A percentile compares a stretch with the other conserved stretches of the same genome.
Evolutionary conservation across 2,797 vertebrate genomes (phyloP).

Genomic region (Chelonia mydas): DNA sequence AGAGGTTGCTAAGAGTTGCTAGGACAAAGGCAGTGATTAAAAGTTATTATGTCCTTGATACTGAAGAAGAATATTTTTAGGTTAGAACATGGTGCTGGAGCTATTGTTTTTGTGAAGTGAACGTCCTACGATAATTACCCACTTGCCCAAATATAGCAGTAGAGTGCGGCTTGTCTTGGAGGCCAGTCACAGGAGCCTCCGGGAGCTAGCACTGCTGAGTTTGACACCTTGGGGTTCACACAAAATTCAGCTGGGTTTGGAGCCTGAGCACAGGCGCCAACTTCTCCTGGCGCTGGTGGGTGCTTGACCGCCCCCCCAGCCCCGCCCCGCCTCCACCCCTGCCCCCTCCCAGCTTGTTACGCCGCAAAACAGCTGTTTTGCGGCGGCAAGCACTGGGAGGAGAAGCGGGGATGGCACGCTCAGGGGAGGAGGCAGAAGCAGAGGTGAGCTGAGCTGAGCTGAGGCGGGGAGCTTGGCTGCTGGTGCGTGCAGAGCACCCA

Average conservation of each 20-base stretch:
- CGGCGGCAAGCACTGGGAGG: no score
- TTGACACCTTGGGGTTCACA: not conserved
- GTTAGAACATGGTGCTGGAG: conserved; percentile 28
- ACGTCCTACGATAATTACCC: not conserved
- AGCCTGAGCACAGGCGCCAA: no score
- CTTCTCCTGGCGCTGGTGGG: no score
- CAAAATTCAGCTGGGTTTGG: not conserved
- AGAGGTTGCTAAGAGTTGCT: conserved; percentile 45
- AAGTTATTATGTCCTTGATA: conserved; percentile 53
- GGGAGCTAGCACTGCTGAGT: not conserved
- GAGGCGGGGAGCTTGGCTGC: no score
- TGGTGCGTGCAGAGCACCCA: no score
- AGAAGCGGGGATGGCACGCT: no score
- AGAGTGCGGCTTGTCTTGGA: not conserved
- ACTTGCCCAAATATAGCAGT: not conserved
- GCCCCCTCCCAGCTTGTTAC: no score
- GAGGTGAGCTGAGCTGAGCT: no score
- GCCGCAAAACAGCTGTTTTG: no score
- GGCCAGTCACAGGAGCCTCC: not conserved
- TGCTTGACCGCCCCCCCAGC: no score
- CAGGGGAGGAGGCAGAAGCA: no score
- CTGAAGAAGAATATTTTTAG: conserved; percentile 67
- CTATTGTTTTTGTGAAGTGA: not conserved
- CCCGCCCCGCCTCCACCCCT: no score
- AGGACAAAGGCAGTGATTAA: conserved; percentile 64